Evolutionary conservation across 1,140 invertebrate genomes (phyloP).

Genomic region (Lordiphosa collinella): DNA sequence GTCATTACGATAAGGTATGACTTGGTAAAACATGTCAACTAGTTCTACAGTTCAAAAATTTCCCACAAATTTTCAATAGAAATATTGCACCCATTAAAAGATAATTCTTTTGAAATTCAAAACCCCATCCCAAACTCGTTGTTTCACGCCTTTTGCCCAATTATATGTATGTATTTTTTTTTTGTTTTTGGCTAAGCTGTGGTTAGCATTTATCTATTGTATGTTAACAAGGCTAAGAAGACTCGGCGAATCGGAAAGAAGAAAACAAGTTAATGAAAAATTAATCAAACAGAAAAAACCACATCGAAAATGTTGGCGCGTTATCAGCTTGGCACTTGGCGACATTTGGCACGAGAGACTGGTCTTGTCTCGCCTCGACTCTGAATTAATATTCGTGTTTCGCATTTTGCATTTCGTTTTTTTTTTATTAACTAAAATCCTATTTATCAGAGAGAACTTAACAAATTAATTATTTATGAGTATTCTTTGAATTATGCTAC

Average conservation of each 20-base stretch:
- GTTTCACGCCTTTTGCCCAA: slow-evolving; percentile 15
- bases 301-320: slow-evolving; percentile 28
- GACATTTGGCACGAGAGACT: slow-evolving; percentile 30
- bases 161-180: background rate
- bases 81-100: background rate
- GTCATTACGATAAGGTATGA: no score
- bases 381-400: slow-evolving; percentile 49
- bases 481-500: slow-evolving; percentile 37
- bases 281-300: slow-evolving; percentile 58
- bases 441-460: slow-evolving; percentile 50
- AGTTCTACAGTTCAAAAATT: no score
- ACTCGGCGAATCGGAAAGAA: slow-evolving; percentile 7
- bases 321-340: slow-evolving; percentile 28
- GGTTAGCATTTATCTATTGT: slow-evolving; percentile 20
- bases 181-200: slow-evolving; percentile 15
- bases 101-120: background rate
- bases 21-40: no score
- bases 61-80: no score
- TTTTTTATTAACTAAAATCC: slow-evolving; percentile 64
- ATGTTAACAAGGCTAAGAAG: slow-evolving; percentile 37
- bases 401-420: slow-evolving; percentile 48
- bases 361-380: slow-evolving; percentile 6
- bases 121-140: slow-evolving; percentile 28
- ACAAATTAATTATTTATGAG: slow-evolving; percentile 52
- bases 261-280: slow-evolving; percentile 60